Conservation (phyloP, 2,797 vertebrate genomes). For the Hippocampus kuda region DNA sequence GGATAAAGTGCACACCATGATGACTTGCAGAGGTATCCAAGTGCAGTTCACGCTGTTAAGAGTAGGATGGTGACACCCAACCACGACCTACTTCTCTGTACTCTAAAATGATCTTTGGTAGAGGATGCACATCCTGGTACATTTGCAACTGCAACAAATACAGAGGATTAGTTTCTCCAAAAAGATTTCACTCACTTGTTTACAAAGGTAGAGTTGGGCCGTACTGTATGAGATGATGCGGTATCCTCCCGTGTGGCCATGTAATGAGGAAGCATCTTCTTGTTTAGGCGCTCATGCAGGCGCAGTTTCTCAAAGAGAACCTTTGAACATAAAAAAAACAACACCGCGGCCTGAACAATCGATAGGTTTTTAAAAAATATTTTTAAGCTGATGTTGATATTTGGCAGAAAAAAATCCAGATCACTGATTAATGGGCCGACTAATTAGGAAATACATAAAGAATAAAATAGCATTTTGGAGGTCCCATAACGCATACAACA, state of each 20-base stretch:
- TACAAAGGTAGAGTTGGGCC: conserved; percentile 1
- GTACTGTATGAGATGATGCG: conserved; percentile 81
- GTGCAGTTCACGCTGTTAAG: background rate
- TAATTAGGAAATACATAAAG: no score
- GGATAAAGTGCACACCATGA: conserved; percentile 7
- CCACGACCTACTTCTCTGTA: conserved; percentile 70
- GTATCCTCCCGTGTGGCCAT: conserved; percentile 72
- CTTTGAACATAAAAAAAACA: conserved; percentile 45
- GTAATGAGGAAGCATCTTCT: conserved; percentile 72
- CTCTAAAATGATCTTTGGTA: conserved; percentile 85
- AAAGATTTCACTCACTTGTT: background rate
- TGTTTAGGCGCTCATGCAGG: conserved; percentile 70
- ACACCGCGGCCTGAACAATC: background rate
- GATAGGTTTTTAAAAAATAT: no score
- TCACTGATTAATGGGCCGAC: no score
- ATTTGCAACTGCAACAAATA: conserved; percentile 68
- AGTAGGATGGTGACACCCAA: background rate
- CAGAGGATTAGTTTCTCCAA: background rate
- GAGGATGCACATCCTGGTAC: conserved; percentile 80
- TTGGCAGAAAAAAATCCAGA: no score
- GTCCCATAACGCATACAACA: no score
- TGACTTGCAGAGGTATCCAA: background rate
- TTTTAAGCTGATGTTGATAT: no score
- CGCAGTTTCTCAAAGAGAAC: conserved; percentile 84
- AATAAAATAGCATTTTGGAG: no score